These are phyloP conservation scores for Naso thynnoides DNA, from an alignment of 2,797 vertebrate genomes.

Conservation along the genomic window DNA sequence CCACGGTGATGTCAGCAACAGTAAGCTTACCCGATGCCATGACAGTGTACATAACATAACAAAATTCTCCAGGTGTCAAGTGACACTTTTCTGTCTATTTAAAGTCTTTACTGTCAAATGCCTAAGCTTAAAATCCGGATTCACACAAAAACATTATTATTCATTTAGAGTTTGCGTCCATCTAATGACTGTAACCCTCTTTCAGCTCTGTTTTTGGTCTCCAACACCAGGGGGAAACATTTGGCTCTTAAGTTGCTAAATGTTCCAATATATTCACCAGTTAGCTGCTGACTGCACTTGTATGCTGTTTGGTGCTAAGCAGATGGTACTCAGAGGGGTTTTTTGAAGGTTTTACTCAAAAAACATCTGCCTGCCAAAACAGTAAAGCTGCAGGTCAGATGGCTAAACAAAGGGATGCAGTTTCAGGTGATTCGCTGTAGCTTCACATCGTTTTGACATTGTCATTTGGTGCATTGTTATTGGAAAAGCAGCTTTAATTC, in stretches of 20 bases:
- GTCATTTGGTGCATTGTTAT: neutral
- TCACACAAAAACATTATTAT: neutral
- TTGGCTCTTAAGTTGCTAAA: neutral
- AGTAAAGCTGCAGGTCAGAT: neutral
- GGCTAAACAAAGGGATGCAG: neutral
- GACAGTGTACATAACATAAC: too few species aligned
- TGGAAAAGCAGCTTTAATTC: neutral
- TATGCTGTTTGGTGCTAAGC: neutral
- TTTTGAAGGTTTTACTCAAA: neutral
- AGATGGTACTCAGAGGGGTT: neutral
- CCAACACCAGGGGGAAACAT: neutral
- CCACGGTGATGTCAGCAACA: too few species aligned
- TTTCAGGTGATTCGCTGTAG: neutral
- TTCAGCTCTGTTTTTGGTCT: neutral
- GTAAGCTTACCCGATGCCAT: too few species aligned
- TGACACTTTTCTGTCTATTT: too few species aligned
- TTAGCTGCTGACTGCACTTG: neutral
- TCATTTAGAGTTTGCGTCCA: neutral
- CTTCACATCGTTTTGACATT: neutral
- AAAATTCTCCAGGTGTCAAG: too few species aligned
- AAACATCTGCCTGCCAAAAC: neutral
- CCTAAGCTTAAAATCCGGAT: too few species aligned
- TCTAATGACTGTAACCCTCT: neutral
- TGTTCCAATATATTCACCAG: neutral
- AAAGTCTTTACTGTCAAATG: too few species aligned